Conservation (phyloP, 2,113 vertebrate genomes). For the Suricata suricatta region DNA sequence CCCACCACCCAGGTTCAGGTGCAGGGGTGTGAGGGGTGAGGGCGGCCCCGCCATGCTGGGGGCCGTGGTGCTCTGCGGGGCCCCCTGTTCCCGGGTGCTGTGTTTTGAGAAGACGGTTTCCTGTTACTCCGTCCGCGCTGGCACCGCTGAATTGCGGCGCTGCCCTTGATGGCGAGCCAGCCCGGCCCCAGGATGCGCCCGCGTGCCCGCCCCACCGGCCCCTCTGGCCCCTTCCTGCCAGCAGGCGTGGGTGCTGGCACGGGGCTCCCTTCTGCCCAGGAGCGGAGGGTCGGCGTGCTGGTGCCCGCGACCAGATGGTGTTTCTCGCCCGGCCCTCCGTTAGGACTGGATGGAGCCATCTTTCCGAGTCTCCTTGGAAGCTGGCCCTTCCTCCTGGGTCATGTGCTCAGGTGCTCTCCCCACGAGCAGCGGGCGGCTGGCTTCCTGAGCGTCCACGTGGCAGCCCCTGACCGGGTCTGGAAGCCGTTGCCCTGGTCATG, state of each 20-base stretch:
- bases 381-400: not conserved
- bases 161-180: no score
- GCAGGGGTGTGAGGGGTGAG: not conserved
- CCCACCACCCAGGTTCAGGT: not conserved
- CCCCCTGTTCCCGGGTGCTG: not conserved
- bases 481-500: not conserved
- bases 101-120: not conserved
- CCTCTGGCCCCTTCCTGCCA: not conserved
- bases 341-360: not conserved
- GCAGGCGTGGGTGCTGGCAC: not conserved
- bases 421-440: accelerated
- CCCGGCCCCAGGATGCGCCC: not conserved
- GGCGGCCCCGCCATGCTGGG: no score
- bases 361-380: not conserved
- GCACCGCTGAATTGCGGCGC: no score
- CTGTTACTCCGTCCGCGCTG: not conserved
- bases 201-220: not conserved
- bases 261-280: not conserved
- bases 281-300: not conserved
- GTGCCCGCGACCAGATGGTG: not conserved
- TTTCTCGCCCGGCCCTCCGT: not conserved
- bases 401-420: not conserved
- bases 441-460: not conserved
- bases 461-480: not conserved
- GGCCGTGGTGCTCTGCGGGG: not conserved